These are phyloP conservation scores for Novumbra hubbsi DNA, from an alignment of 2,797 vertebrate genomes.

Conservation along the genomic window DNA sequence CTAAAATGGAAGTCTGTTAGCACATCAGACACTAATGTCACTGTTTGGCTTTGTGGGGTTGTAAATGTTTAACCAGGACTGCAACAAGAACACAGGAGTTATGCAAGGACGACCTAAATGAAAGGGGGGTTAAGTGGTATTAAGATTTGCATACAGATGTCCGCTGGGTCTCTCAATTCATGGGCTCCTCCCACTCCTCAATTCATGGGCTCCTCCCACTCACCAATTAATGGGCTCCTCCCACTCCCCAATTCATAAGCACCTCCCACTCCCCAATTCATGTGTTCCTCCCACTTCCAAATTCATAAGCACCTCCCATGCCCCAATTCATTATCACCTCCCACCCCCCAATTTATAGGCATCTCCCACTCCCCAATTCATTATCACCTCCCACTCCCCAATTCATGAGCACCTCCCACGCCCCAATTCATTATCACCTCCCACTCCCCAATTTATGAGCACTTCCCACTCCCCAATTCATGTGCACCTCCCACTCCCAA, in stretches of 20 bases:
- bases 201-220: not conserved
- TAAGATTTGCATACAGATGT: not conserved
- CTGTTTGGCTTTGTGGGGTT: not conserved
- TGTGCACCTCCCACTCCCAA: not conserved
- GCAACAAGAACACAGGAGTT: not conserved
- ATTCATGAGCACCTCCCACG: not conserved
- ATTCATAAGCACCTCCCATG: not conserved
- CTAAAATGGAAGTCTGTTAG: not conserved
- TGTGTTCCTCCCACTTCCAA: not conserved
- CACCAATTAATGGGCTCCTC: not conserved
- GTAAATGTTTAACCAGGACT: not conserved
- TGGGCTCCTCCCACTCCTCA: not conserved
- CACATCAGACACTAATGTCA: not conserved
- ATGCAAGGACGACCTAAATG: not conserved
- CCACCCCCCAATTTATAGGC: not conserved
- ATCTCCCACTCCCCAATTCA: not conserved
- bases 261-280: not conserved
- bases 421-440: not conserved
- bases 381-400: no score
- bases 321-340: not conserved
- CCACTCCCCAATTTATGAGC: not conserved
- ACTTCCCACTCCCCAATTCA: conserved; percentile 1
- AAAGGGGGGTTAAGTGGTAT: not conserved
- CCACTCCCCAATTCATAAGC: not conserved
- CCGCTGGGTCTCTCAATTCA: not conserved